phyloP scores from a whole-genome alignment of 1,140 invertebrate genomes.

The Zophobas atratus region DNA sequence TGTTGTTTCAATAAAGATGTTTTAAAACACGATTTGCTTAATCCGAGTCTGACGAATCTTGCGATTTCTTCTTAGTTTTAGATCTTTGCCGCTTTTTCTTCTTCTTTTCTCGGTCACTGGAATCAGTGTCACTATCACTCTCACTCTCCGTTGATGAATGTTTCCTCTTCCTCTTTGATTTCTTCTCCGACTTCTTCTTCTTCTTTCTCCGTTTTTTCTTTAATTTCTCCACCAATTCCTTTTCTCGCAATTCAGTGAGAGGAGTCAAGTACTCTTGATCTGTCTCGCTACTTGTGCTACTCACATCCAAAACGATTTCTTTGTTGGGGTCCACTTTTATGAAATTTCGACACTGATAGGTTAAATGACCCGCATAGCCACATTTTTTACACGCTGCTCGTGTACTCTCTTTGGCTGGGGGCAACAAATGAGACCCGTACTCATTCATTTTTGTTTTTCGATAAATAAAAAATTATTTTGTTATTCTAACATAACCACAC shows the following conservation, averaged over 20 bases:
- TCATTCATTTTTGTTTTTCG: slow-evolving; percentile 51
- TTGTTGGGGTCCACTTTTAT: slow-evolving; percentile 90
- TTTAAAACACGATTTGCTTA: too few species aligned
- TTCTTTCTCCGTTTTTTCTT: slow-evolving; percentile 72
- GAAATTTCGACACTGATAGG: slow-evolving; percentile 97
- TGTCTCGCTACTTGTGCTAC: slow-evolving; percentile 93
- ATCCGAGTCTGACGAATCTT: neutral
- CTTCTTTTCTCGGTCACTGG: neutral
- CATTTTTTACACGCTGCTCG: slow-evolving; percentile 93
- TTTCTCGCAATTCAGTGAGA: slow-evolving; percentile 82
- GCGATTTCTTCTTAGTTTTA: neutral
- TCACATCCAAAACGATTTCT: slow-evolving; percentile 95
- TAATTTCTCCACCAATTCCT: slow-evolving; percentile 80
- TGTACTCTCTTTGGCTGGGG: slow-evolving; percentile 78
- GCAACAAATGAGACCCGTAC: slow-evolving; percentile 62
- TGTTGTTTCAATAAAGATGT: too few species aligned
- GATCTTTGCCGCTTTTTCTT: slow-evolving; percentile 18
- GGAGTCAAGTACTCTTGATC: slow-evolving; percentile 89
- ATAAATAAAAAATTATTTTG: neutral
- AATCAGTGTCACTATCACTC: slow-evolving; percentile 11
- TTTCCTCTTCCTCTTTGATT: slow-evolving; percentile 51
- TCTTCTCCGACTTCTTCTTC: slow-evolving; percentile 66
- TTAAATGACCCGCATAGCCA: slow-evolving; percentile 95
- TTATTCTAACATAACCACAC: neutral
- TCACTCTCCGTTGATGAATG: slow-evolving; percentile 32